Evolutionary conservation across 2,113 vertebrate species (phyloP).

Genomic region (Scortum barcoo): DNA sequence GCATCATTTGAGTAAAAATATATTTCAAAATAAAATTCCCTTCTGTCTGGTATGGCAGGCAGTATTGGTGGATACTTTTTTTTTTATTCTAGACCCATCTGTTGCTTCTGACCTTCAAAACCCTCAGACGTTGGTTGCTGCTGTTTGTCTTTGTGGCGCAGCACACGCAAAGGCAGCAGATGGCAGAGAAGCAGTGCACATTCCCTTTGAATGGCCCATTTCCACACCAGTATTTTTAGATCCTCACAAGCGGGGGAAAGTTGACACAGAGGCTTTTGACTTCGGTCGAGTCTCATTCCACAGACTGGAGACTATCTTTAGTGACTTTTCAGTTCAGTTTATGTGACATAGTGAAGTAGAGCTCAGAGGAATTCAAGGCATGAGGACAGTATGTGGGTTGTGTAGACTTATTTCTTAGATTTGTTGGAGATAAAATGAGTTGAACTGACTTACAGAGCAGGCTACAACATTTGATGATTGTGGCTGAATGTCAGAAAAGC

Average conservation of each 20-base stretch:
- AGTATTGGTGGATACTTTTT: background rate
- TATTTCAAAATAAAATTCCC: no score
- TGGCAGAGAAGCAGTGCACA: constrained; percentile 9
- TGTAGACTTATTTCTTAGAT: constrained; percentile 1
- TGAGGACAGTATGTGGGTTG: background rate
- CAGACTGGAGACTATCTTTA: background rate
- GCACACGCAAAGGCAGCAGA: constrained; percentile 6
- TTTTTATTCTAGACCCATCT: background rate
- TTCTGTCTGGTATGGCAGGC: no score
- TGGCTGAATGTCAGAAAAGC: background rate
- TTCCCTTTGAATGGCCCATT: background rate
- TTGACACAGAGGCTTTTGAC: constrained; percentile 24
- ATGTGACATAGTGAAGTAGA: background rate
- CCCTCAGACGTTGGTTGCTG: background rate
- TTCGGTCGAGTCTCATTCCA: constrained; percentile 1
- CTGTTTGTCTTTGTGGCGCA: constrained; percentile 24
- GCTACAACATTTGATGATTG: background rate
- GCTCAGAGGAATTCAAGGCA: background rate
- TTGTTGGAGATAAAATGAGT: background rate
- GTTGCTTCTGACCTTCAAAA: constrained; percentile 29
- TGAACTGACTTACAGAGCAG: background rate
- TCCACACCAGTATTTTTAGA: constrained; percentile 63
- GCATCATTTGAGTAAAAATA: background rate
- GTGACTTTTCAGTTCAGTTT: background rate
- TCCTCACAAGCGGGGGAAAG: constrained; percentile 28